Percentiles rank a stretch among this genome's conserved stretches.
Conservation (phyloP, 2,113 vertebrate species). For the Bambusicola thoracicus region DNA sequence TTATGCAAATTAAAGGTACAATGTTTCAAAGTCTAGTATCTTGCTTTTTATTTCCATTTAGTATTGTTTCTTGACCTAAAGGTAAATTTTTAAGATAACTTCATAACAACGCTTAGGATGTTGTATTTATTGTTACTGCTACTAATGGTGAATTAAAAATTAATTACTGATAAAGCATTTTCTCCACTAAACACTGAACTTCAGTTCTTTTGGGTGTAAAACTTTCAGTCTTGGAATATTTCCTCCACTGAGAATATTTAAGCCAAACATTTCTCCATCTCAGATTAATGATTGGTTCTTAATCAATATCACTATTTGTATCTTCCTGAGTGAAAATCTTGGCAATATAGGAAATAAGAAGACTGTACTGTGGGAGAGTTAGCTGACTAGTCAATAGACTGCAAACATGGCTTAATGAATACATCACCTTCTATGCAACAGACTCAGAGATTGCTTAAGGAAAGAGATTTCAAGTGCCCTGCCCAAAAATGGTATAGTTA, state of each 20-base stretch:
- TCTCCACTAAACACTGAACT: not conserved
- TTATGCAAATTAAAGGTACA: not conserved
- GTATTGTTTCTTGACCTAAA: not conserved
- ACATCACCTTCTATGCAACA: not conserved
- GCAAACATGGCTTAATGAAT: rapidly evolving
- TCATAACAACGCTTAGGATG: not conserved
- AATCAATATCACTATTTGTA: not conserved
- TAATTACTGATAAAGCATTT: not conserved
- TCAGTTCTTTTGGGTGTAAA: not conserved
- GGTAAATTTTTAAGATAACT: not conserved
- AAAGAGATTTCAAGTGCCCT: not conserved
- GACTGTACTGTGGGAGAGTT: not conserved
- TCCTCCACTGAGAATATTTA: not conserved
- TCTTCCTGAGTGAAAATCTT: not conserved
- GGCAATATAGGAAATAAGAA: not conserved
- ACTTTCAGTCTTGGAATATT: not conserved
- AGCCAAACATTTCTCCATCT: not conserved
- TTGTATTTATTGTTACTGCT: not conserved
- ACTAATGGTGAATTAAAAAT: not conserved
- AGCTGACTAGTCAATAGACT: not conserved
- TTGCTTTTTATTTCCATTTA: not conserved
- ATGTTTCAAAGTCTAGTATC: not conserved
- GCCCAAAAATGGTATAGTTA: not conserved
- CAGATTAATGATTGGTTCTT: not conserved
- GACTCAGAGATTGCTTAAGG: rapidly evolving